Percentiles rank a stretch among this genome's conserved stretches.
phyloP scores from a whole-genome alignment of 2,888 invertebrate species.

The Amphipoea lucens region DNA sequence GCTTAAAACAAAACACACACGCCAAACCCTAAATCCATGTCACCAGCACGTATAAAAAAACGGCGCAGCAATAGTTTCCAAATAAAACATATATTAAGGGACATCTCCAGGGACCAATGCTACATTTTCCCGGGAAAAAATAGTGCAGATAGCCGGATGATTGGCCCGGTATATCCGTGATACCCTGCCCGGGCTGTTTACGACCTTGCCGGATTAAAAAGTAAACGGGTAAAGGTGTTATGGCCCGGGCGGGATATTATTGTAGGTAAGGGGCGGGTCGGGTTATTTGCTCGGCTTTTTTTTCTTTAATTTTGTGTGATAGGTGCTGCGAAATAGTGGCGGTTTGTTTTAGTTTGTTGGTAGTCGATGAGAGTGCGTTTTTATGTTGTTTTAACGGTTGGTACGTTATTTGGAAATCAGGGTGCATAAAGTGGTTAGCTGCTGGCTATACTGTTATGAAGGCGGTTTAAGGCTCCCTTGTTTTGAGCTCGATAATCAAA shows the following conservation, averaged over 20 bases:
- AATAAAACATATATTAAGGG: conserved; percentile 84
- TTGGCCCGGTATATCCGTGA: conserved; percentile 87
- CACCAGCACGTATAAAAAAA: conserved; percentile 56
- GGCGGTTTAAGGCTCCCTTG: background rate
- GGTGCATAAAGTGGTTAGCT: conserved; percentile 10
- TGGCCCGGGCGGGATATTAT: conserved; percentile 67
- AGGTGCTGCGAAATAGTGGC: conserved; percentile 11
- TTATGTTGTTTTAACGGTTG: conserved; percentile 32
- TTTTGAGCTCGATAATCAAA: background rate
- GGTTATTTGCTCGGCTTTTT: conserved; percentile 39
- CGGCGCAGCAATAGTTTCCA: conserved; percentile 67
- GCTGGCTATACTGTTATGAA: background rate
- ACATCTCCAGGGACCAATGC: conserved; percentile 73
- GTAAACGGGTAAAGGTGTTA: conserved; percentile 75
- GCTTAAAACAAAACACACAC: conserved; percentile 20
- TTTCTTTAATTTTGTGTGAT: conserved; percentile 56
- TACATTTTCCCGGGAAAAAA: conserved; percentile 85
- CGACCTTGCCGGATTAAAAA: conserved; percentile 85
- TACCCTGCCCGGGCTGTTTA: conserved; percentile 79
- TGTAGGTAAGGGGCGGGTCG: conserved; percentile 64
- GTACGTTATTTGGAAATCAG: conserved; percentile 18
- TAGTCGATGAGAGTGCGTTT: conserved; percentile 35
- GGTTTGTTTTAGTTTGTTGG: conserved; percentile 11
- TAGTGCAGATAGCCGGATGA: conserved; percentile 87
- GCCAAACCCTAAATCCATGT: conserved; percentile 49